Evolutionary conservation across 1,140 invertebrate genomes (phyloP).

Genomic region (Calephelis nemesis): DNA sequence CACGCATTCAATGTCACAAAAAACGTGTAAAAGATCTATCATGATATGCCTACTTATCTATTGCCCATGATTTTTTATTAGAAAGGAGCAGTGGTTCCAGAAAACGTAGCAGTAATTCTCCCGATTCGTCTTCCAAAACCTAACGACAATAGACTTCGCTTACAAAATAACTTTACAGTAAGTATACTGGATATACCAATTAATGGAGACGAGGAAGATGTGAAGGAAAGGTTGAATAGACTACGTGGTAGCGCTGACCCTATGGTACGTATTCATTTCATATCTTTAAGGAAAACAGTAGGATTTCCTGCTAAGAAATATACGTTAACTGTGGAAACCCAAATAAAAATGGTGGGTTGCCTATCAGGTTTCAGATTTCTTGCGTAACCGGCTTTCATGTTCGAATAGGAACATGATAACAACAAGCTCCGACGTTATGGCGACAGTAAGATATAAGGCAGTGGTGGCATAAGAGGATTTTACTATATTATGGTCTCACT

Average conservation of each 20-base stretch:
- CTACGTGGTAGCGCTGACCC: constrained; percentile 48
- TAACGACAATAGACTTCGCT: constrained; percentile 24
- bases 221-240: constrained; percentile 36
- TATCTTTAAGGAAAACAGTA: not conserved
- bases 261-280: constrained; percentile 38
- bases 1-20: too few species aligned
- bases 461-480: too few species aligned
- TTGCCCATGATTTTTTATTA: constrained; percentile 23
- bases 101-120: constrained; percentile 50
- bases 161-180: constrained; percentile 57
- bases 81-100: constrained; percentile 46
- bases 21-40: too few species aligned
- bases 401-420: too few species aligned
- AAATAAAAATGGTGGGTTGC: too few species aligned
- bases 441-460: too few species aligned
- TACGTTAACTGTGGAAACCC: too few species aligned
- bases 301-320: not conserved
- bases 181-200: constrained; percentile 51
- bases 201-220: constrained; percentile 34
- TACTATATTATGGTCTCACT: too few species aligned
- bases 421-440: too few species aligned
- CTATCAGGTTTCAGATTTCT: too few species aligned
- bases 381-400: too few species aligned
- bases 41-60: too few species aligned
- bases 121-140: constrained; percentile 46